Evolutionary conservation across 2,888 invertebrate genomes (phyloP).

Genomic region (Oligia fasciuncula): DNA sequence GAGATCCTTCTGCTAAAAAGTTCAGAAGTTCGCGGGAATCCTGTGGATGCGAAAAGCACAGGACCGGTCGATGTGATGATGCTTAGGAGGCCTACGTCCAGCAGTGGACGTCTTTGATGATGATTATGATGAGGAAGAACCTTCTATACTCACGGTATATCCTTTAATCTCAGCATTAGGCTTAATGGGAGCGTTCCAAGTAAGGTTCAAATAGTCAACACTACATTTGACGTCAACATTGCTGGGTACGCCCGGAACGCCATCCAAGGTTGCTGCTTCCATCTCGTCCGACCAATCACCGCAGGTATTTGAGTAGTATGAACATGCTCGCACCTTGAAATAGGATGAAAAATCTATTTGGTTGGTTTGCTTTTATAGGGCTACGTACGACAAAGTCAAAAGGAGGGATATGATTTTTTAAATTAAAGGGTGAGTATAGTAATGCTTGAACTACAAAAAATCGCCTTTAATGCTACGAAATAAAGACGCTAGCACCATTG

Average conservation of each 20-base stretch:
- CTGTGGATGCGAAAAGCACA: neutral
- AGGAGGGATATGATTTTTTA: neutral
- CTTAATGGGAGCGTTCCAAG: slow-evolving; percentile 93
- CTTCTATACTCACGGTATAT: slow-evolving; percentile 91
- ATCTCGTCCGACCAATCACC: slow-evolving; percentile 94
- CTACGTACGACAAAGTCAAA: neutral
- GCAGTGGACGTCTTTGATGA: neutral
- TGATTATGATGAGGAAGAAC: neutral
- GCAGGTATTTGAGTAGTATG: slow-evolving; percentile 93
- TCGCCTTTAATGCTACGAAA: neutral
- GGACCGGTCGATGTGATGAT: neutral
- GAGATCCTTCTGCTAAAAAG: neutral
- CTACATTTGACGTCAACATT: slow-evolving; percentile 92
- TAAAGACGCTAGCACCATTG: neutral
- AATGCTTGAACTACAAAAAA: neutral
- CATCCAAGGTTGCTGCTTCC: slow-evolving; percentile 95
- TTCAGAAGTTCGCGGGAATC: neutral
- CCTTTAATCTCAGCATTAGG: slow-evolving; percentile 95
- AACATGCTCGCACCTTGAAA: slow-evolving; percentile 93
- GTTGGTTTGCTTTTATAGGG: neutral
- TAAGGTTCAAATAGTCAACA: slow-evolving; percentile 89
- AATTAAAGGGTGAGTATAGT: neutral
- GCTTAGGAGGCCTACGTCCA: neutral
- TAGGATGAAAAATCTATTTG: neutral
- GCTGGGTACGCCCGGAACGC: slow-evolving; percentile 93